phyloP scores from a whole-genome alignment of 2,797 vertebrate species.

The Phalanger gymnotis region DNA sequence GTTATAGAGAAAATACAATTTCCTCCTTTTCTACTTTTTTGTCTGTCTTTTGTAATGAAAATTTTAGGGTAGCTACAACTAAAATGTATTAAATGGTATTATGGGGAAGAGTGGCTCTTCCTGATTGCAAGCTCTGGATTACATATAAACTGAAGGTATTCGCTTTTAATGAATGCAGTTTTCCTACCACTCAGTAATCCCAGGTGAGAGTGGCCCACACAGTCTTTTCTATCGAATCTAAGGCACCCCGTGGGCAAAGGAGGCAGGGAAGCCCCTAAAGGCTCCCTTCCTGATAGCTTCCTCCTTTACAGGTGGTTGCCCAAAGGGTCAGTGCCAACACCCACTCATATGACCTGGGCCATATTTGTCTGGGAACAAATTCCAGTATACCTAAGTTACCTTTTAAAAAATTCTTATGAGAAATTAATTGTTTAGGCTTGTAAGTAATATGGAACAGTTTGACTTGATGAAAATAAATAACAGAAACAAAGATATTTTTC shows the following conservation, averaged over 20 bases:
- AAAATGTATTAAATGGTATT: neutral
- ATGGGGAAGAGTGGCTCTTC: neutral
- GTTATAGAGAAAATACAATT: neutral
- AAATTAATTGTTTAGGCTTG: neutral
- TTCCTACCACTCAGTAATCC: neutral
- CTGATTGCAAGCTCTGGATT: neutral
- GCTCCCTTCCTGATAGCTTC: neutral
- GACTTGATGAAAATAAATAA: neutral
- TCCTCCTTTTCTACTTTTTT: neutral
- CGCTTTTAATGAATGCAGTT: neutral
- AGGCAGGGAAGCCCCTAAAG: neutral
- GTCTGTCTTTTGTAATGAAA: neutral
- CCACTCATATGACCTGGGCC: neutral
- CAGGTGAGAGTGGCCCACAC: neutral
- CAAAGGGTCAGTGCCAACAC: neutral
- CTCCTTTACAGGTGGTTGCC: neutral
- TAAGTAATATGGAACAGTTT: neutral
- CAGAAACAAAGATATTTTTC: neutral
- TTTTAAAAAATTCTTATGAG: neutral
- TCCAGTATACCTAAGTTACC: neutral
- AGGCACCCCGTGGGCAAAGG: neutral
- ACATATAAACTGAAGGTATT: neutral
- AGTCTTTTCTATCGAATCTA: neutral
- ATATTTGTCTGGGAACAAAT: neutral
- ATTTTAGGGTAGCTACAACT: neutral